A percentile compares a stretch with the other conserved stretches of the same genome.
phyloP scores from a whole-genome alignment of 2,888 invertebrate species.

The Drosophila multiciliata region DNA sequence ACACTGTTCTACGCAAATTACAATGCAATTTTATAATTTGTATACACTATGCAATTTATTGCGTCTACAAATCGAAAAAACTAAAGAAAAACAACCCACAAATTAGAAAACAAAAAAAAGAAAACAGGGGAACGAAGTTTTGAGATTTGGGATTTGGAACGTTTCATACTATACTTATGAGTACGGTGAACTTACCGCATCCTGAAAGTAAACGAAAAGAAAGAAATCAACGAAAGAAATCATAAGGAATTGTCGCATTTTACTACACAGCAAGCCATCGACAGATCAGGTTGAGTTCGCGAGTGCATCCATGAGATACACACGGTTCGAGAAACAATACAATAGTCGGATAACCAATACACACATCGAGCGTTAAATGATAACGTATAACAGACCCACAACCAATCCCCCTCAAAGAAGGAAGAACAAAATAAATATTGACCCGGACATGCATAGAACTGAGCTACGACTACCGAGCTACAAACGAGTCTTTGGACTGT shows the following conservation, averaged over 20 bases:
- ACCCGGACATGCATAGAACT: slow-evolving; percentile 64
- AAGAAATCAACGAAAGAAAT: slow-evolving; percentile 77
- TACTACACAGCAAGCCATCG: slow-evolving; percentile 29
- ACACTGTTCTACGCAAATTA: slow-evolving; percentile 27
- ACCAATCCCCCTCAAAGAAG: slow-evolving; percentile 5
- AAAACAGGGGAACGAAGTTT: slow-evolving; percentile 10
- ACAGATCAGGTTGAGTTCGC: slow-evolving; percentile 16
- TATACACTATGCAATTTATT: slow-evolving; percentile 30
- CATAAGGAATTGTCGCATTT: slow-evolving; percentile 57
- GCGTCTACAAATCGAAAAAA: slow-evolving; percentile 34
- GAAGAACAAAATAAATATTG: neutral
- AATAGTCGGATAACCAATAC: slow-evolving; percentile 15
- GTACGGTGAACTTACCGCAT: slow-evolving; percentile 84
- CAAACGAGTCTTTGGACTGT: slow-evolving; percentile 38
- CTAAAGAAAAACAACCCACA: slow-evolving; percentile 29
- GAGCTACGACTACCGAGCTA: slow-evolving; percentile 57
- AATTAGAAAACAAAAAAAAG: slow-evolving; percentile 5
- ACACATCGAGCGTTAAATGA: slow-evolving; percentile 30
- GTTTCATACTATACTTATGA: slow-evolving; percentile 41
- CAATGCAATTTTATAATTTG: slow-evolving; percentile 4
- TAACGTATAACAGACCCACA: slow-evolving; percentile 34
- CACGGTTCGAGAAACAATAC: slow-evolving; percentile 11
- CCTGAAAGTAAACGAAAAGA: slow-evolving; percentile 85
- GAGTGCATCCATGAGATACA: slow-evolving; percentile 26
- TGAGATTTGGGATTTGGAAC: slow-evolving; percentile 6